These are phyloP conservation scores for Scaptomyza parva DNA, from an alignment of 2,888 invertebrate species.

Conservation along the genomic window DNA sequence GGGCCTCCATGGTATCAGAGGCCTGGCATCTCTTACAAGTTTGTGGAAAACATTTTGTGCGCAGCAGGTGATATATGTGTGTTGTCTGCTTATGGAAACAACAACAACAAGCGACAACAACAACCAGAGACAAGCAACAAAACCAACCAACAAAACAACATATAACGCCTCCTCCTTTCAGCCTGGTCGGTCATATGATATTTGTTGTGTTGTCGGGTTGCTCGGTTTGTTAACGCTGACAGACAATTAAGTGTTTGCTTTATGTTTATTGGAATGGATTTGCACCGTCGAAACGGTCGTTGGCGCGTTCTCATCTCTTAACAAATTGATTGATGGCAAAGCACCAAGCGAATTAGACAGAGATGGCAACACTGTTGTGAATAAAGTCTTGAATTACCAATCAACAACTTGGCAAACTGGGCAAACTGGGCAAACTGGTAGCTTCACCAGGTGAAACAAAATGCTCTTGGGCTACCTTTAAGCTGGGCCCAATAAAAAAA, in stretches of 20 bases:
- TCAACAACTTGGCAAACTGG: constrained; percentile 13
- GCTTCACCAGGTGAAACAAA: constrained; percentile 52
- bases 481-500: constrained; percentile 62
- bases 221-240: constrained; percentile 81
- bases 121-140: constrained; percentile 29
- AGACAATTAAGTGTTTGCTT: constrained; percentile 81
- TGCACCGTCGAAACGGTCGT: constrained; percentile 38
- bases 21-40: constrained; percentile 76
- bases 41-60: constrained; percentile 80
- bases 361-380: constrained; percentile 25
- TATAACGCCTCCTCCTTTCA: constrained; percentile 52
- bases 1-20: constrained; percentile 60
- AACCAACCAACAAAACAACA: constrained; percentile 43
- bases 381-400: constrained; percentile 58
- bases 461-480: constrained; percentile 63
- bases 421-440: too few species aligned
- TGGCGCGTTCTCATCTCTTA: constrained; percentile 63
- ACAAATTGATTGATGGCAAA: constrained; percentile 77
- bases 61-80: constrained; percentile 80
- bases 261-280: constrained; percentile 81
- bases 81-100: constrained; percentile 66
- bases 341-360: constrained; percentile 35
- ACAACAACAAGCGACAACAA: constrained; percentile 35
- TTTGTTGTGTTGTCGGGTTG: constrained; percentile 77
- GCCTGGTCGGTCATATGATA: constrained; percentile 75